phyloP scores from a whole-genome alignment of 64 coral and sea anemone genomes.

The Montipora sp. region DNA sequence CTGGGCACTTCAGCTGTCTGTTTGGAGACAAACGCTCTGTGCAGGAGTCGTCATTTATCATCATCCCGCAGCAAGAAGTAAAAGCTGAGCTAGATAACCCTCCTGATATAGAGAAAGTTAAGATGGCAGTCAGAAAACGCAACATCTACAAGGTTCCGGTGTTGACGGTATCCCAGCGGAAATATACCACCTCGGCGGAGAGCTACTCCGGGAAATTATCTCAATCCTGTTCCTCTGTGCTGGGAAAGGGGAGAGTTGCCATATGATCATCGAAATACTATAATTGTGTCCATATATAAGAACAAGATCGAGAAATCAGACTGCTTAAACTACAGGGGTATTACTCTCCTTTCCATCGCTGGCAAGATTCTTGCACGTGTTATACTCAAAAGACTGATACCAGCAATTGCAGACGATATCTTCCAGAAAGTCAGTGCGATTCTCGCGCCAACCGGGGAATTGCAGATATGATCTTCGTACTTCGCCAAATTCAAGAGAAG shows the following conservation, averaged over 20 bases:
- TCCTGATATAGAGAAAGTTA: not conserved
- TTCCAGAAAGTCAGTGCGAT: not conserved
- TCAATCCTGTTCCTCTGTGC: too few relatives aligned
- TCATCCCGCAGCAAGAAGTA: too few relatives aligned
- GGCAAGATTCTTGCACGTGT: not conserved
- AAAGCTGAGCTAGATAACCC: not conserved
- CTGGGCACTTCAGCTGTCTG: too few relatives aligned
- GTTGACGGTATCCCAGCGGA: too few relatives aligned
- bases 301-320: not conserved
- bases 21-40: too few relatives aligned
- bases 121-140: too few relatives aligned
- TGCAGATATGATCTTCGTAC: not conserved
- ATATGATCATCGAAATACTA: too few relatives aligned
- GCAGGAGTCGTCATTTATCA: too few relatives aligned
- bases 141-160: too few relatives aligned
- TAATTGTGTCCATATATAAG: not conserved
- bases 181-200: too few relatives aligned
- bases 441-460: not conserved
- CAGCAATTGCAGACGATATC: not conserved
- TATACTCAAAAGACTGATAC: not conserved
- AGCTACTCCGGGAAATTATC: too few relatives aligned
- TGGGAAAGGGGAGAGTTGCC: too few relatives aligned
- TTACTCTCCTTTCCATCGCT: not conserved
- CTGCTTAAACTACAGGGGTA: not conserved
- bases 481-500: not conserved